phyloP scores from a whole-genome alignment of 2,797 vertebrate genomes.

The Emydoidea blandingii region DNA sequence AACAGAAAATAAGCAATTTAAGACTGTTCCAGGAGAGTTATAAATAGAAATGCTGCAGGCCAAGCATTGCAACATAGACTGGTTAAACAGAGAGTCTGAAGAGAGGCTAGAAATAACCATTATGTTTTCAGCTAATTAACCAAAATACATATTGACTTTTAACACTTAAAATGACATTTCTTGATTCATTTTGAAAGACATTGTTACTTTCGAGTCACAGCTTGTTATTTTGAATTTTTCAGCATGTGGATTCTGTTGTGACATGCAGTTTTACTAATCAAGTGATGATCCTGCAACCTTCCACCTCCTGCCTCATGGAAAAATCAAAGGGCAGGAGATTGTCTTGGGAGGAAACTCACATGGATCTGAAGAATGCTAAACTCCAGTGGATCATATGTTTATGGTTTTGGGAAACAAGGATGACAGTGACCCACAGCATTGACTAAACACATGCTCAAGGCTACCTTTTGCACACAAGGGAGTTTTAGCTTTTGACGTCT shows the following conservation, averaged over 20 bases:
- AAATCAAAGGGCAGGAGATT: not conserved
- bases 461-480: not conserved
- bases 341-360: accelerated
- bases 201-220: constrained; percentile 23
- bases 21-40: constrained; percentile 81
- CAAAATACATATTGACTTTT: constrained; percentile 70
- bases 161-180: constrained; percentile 55
- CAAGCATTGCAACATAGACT: constrained; percentile 73
- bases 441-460: not conserved
- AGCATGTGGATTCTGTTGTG: not conserved
- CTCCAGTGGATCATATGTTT: not conserved
- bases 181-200: constrained; percentile 27
- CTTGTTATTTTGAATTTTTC: constrained; percentile 27
- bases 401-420: not conserved
- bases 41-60: constrained; percentile 85
- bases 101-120: constrained; percentile 70
- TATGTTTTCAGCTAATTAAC: constrained; percentile 71
- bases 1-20: constrained; percentile 88
- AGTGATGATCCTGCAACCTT: accelerated
- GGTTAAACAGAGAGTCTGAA: constrained; percentile 74
- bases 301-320: not conserved
- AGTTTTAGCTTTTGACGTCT: constrained; percentile 39
- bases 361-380: not conserved
- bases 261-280: not conserved
- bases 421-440: not conserved